Evolutionary conservation across 2,113 vertebrate genomes (phyloP).

Genomic region (Sigmodon hispidus): DNA sequence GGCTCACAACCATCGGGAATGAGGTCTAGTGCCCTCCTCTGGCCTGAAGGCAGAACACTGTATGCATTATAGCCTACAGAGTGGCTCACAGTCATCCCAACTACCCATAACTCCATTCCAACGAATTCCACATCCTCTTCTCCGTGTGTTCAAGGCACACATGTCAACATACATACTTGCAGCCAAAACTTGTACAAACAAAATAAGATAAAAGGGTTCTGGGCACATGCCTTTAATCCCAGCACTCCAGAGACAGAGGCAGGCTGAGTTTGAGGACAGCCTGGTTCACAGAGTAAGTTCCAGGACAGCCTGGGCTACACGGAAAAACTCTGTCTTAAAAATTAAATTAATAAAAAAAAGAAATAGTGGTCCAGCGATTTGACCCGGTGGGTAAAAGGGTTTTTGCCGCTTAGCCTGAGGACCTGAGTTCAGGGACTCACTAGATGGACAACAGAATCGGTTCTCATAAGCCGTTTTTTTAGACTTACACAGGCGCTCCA

Average conservation of each 20-base stretch:
- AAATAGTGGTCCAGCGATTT: not conserved
- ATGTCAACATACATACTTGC: not conserved
- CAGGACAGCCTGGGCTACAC: no score
- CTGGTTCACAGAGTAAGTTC: no score
- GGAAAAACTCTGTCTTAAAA: not conserved
- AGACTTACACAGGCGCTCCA: not conserved
- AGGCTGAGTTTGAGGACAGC: not conserved
- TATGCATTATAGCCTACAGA: not conserved
- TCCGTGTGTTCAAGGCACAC: not conserved
- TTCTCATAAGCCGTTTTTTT: not conserved
- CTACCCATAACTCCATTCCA: not conserved
- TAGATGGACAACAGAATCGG: not conserved
- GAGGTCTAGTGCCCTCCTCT: no score
- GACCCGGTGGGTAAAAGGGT: not conserved
- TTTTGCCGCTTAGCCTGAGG: not conserved
- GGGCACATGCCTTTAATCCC: not conserved
- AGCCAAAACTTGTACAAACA: not conserved
- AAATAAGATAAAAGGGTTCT: not conserved
- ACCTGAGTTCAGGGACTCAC: not conserved
- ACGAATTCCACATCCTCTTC: not conserved
- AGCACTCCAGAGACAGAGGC: not conserved
- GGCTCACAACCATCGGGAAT: no score
- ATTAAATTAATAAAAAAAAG: not conserved
- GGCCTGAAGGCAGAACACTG: no score
- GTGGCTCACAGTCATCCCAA: not conserved